Evolutionary conservation across 2,888 invertebrate species (phyloP), one percentile per base, ranked within the genome.

Genomic region (Aporophyla nigra): DNA sequence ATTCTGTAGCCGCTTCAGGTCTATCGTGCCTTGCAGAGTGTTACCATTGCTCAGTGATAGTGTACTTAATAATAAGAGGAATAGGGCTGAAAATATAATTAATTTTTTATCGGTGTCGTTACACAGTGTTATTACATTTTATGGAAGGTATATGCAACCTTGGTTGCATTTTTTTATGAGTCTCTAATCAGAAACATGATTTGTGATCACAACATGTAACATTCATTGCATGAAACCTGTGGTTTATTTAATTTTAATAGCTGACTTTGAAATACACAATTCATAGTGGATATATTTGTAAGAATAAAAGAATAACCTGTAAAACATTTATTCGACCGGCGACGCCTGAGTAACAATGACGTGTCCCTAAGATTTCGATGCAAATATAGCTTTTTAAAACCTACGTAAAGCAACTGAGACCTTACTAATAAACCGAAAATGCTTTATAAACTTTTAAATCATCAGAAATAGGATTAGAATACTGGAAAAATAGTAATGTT

Each of bases 11-110:
- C 94, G 91, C 69, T 94, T 93, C 21, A 95, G 86, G 88, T 97
- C 97, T 82, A 97, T 93, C 0, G 94, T 95, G 73, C 92, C 93
- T 89, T 95, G 95, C 40, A 96, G 90, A 46, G 93, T 92, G 84
- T 91, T 94, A 5, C 90, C 95, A 90, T 92, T 90, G 88, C 92
- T 91, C 24, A 92, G 53, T 21, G 90, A 91, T 87, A 95, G 21
- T 76, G 91, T 71, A 87, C 94, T 92, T 87, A 95, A 56, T 63
- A 92, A 71, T 76, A 95, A 81, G 46, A 94, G 63, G 63, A 90
- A 90, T 76, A 93, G 68, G 63, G 83, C 95, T 95, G 92, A 73
- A 95, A 94, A 61, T 74, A 86, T 74, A 56, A 71, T 76, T 63
- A 58, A 70, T 66, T 14, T 68, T 74, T 71, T 33, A 71, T 70